These are phyloP conservation scores for Drosophila falleni DNA, from an alignment of 2,888 invertebrate species.

Conservation along the genomic window DNA sequence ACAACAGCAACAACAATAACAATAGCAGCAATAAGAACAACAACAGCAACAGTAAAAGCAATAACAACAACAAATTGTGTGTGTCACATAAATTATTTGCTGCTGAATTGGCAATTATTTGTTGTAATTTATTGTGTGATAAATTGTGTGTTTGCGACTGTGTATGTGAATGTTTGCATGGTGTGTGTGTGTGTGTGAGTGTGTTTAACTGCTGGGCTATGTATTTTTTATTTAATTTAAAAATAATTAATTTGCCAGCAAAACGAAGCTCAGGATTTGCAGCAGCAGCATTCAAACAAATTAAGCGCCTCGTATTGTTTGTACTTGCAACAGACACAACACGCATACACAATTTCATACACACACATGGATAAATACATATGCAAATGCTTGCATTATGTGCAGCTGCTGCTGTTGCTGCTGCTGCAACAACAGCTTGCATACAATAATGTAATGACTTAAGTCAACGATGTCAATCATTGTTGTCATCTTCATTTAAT, in stretches of 20 bases:
- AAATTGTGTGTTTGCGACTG: slow-evolving; percentile 44
- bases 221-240: slow-evolving; percentile 64
- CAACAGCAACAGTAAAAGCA: slow-evolving; percentile 29
- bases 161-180: slow-evolving; percentile 2
- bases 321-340: slow-evolving; percentile 31
- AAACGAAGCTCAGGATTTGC: slow-evolving; percentile 37
- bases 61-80: slow-evolving; percentile 61
- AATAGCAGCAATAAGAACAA: slow-evolving; percentile 30
- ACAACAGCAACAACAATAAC: slow-evolving; percentile 17
- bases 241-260: slow-evolving; percentile 64
- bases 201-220: slow-evolving; percentile 39
- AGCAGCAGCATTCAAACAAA: slow-evolving; percentile 61
- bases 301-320: slow-evolving; percentile 56
- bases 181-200: slow-evolving; percentile 5
- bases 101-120: slow-evolving; percentile 78
- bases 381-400: slow-evolving; percentile 37
- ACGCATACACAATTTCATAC: neutral
- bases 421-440: slow-evolving; percentile 52
- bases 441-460: slow-evolving; percentile 73
- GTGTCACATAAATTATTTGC: slow-evolving; percentile 70
- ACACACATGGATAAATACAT: slow-evolving; percentile 9
- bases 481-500: slow-evolving; percentile 75
- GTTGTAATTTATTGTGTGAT: slow-evolving; percentile 72
- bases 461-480: slow-evolving; percentile 74
- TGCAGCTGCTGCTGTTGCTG: slow-evolving; percentile 45